phyloP scores from a whole-genome alignment of 64 coral and sea anemone genomes.

The Trachythela sp. region DNA sequence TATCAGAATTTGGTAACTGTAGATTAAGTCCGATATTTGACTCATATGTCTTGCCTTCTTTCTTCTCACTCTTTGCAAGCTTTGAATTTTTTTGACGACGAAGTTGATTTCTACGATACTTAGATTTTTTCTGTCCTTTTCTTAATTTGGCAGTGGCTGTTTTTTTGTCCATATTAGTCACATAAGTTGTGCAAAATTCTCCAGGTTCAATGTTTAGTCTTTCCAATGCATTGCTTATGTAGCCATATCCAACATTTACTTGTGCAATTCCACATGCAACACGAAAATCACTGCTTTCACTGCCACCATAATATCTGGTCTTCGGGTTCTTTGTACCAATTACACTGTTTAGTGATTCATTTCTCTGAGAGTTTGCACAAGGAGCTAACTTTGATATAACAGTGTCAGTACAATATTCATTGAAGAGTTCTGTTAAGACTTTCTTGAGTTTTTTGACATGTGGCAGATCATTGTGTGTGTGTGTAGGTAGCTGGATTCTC shows the following conservation, averaged over 20 bases:
- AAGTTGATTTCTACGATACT: background rate
- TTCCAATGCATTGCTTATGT: background rate
- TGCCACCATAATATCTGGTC: constrained; percentile 21
- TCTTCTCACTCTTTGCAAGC: background rate
- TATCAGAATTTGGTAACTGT: no score
- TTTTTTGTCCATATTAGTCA: background rate
- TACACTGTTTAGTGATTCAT: background rate
- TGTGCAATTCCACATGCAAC: constrained; percentile 27
- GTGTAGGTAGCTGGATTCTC: background rate
- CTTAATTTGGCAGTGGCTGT: background rate
- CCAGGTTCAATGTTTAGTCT: background rate
- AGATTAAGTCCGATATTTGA: background rate
- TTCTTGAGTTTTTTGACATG: background rate
- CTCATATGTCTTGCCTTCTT: background rate
- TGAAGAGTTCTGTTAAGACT: background rate
- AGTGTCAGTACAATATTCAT: background rate
- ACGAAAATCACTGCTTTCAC: constrained; percentile 31
- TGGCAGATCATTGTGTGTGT: background rate
- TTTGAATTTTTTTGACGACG: background rate
- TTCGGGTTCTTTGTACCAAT: constrained; percentile 8
- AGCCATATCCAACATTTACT: constrained; percentile 6
- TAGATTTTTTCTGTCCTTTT: background rate
- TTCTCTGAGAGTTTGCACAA: background rate
- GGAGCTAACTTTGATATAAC: constrained; percentile 12
- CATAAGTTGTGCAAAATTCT: background rate